Evolutionary conservation across 2,888 invertebrate species (phyloP), one percentile per base, ranked within the genome.

Genomic region (Sminthurides aquaticus): DNA sequence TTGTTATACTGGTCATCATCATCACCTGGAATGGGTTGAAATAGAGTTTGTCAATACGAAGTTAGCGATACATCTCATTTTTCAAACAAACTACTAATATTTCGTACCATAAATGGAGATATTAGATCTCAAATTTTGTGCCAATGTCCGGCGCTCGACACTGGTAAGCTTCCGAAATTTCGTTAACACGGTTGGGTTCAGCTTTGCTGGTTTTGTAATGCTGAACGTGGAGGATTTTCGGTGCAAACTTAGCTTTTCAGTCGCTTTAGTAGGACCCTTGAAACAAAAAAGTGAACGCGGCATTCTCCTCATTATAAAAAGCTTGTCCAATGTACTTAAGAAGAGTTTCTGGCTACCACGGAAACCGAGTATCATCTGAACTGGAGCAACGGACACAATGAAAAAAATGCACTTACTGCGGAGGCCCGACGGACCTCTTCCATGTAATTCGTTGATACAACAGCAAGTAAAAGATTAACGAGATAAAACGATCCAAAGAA

Each of bases 391-490:
- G 48, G 8, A n/a, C 25, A 15, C n/a, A 43, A 15, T 15, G 15
- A 43, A 43, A 8, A 43, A 43, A 8, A 8, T 43, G 48, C 8
- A 52, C 48, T 79, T 80, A 90, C 91, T 86, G 91, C 91, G 78
- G 90, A 89, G 55, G 91, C 91, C 74, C 90, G 91, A 82, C 91
- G 90, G 69, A 91, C 92, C 82, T 93, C 93, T 80, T 95, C 94
- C 81, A 96, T 95, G 79, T 96, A 96, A 81, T 92, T 91, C 81
- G 95, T 87, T 71, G 95, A 94, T 70, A 97, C 96, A 77, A 97
- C 96, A 80, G 96, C 96, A 81, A 96, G 85, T 92, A 96, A 96
- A 81, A 97, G 84, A 61, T 73, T 73, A 79, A 97, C 15, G 8
- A 34, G 15, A 15, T 34, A 34, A 34, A 34, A 34, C 15, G 43